These are phyloP conservation scores for Euplexia lucipara DNA, from an alignment of 2,888 invertebrate species.

Conservation along the genomic window DNA sequence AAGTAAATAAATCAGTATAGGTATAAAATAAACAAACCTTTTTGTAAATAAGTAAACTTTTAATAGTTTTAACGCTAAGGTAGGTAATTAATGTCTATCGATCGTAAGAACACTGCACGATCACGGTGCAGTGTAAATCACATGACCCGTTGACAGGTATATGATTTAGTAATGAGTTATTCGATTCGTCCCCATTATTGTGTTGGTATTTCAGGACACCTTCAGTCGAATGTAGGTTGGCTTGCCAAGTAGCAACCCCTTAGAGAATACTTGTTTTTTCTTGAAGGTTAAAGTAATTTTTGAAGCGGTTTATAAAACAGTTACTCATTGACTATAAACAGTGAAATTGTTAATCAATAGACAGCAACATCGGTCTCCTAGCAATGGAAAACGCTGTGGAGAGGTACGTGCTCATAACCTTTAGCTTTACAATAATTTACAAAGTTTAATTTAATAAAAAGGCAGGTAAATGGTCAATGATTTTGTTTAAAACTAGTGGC, in stretches of 20 bases:
- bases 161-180: neutral
- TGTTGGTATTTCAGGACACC: conserved; percentile 4
- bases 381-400: conserved; percentile 71
- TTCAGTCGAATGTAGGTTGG: conserved; percentile 6
- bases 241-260: conserved; percentile 8
- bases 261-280: neutral
- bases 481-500: conserved; percentile 28
- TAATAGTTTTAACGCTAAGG: no score
- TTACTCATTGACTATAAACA: conserved; percentile 44
- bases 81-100: no score
- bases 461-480: conserved; percentile 24
- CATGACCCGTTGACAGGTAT: neutral
- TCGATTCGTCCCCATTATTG: conserved; percentile 29
- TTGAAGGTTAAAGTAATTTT: conserved; percentile 2
- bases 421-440: conserved; percentile 33
- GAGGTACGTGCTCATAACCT: conserved; percentile 59
- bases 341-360: conserved; percentile 68
- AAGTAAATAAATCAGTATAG: no score
- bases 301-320: conserved; percentile 28
- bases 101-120: no score
- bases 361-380: conserved; percentile 69
- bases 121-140: conserved; percentile 28
- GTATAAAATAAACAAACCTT: no score
- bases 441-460: conserved; percentile 25
- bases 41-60: no score